These are phyloP conservation scores for Labroides dimidiatus DNA, from an alignment of 2,797 vertebrate species.

Conservation along the genomic window DNA sequence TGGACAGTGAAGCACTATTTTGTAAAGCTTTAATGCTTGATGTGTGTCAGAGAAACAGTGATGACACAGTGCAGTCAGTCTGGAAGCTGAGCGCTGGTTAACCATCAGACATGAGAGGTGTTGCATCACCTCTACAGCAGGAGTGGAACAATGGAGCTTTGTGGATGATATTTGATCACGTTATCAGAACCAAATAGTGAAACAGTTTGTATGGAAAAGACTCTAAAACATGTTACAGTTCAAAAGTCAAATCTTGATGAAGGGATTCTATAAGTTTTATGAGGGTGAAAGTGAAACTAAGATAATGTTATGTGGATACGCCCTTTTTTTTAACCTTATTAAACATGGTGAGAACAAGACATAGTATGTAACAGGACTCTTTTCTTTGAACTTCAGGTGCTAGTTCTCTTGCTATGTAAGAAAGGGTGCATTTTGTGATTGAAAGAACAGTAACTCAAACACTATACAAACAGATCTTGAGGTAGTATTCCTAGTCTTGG, in stretches of 20 bases:
- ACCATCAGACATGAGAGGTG: slow-evolving; percentile 22
- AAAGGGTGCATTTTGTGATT: background rate
- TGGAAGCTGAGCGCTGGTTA: slow-evolving; percentile 29
- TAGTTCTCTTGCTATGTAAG: slow-evolving; percentile 7
- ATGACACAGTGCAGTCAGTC: slow-evolving; percentile 15
- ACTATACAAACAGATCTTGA: background rate
- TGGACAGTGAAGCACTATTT: background rate
- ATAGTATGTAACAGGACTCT: too few relatives aligned
- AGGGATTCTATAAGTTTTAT: slow-evolving; percentile 8
- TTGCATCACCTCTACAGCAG: slow-evolving; percentile 25
- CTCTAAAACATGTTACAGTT: background rate
- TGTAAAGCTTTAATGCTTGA: slow-evolving; percentile 11
- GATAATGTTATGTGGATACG: slow-evolving; percentile 2
- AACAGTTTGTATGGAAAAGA: background rate
- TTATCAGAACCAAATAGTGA: slow-evolving; percentile 10
- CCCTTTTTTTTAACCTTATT: slow-evolving; percentile 11
- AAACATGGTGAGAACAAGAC: background rate
- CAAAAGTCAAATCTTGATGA: background rate
- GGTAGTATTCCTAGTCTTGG: too few relatives aligned
- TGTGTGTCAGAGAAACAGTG: slow-evolving; percentile 27
- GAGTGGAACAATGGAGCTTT: slow-evolving; percentile 37
- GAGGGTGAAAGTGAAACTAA: slow-evolving; percentile 11
- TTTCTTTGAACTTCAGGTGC: too few relatives aligned
- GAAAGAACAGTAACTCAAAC: background rate
- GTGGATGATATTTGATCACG: slow-evolving; percentile 16